phyloP scores from a whole-genome alignment of 2,797 vertebrate species.

The Ptychadena robeensis region DNA sequence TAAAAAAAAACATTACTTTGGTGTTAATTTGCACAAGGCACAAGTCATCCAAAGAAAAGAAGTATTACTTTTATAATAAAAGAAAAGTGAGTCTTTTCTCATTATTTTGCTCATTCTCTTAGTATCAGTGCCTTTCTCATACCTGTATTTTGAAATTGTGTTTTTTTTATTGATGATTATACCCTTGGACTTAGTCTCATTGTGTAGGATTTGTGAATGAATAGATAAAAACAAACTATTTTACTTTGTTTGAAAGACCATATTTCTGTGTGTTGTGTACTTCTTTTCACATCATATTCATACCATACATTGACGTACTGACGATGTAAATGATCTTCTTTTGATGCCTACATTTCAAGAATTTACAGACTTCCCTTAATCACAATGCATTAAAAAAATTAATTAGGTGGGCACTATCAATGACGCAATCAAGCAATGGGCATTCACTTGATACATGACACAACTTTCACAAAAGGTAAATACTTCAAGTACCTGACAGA shows the following conservation, averaged over 20 bases:
- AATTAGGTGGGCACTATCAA: no score
- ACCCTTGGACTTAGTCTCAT: constrained; percentile 48
- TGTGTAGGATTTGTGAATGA: constrained; percentile 57
- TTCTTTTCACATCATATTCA: neutral
- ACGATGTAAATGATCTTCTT: neutral
- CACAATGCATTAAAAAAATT: no score
- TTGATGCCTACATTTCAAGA: neutral
- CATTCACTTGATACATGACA: no score
- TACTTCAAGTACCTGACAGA: no score
- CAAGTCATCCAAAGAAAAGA: constrained; percentile 58
- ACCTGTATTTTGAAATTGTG: constrained; percentile 45
- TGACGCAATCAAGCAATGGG: no score
- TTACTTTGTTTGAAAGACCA: constrained; percentile 42
- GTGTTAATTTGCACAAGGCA: constrained; percentile 56
- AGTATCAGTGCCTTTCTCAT: constrained; percentile 59
- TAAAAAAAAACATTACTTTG: constrained; percentile 37
- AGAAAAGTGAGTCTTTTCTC: constrained; percentile 40
- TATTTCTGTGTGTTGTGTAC: constrained; percentile 27
- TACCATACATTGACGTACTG: no score
- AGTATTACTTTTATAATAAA: constrained; percentile 58
- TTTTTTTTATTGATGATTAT: constrained; percentile 53
- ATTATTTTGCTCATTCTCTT: constrained; percentile 52
- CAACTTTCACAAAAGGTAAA: no score
- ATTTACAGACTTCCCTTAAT: no score
- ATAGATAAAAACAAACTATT: constrained; percentile 54